Percentiles rank a stretch among this genome's conserved stretches.
Evolutionary conservation across 1,140 invertebrate genomes (phyloP).

Genomic region (Cydia fagiglandana): DNA sequence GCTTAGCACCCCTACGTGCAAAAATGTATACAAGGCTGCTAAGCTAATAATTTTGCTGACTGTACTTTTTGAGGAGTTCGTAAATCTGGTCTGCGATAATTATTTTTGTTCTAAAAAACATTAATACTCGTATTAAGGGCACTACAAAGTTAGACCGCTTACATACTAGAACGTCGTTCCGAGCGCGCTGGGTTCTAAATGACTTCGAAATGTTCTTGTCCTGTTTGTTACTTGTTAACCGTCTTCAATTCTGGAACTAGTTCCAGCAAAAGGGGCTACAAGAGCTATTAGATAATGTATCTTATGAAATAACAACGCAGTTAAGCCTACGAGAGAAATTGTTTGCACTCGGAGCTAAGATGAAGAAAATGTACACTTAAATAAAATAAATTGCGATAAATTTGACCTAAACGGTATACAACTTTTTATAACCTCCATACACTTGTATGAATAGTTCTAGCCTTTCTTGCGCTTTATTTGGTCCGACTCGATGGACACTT

Average conservation of each 20-base stretch:
- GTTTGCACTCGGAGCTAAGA: not conserved
- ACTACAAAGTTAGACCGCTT: constrained; percentile 20
- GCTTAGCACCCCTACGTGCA: too few relatives aligned
- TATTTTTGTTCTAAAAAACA: not conserved
- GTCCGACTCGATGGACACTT: constrained; percentile 1
- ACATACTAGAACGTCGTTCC: constrained; percentile 19
- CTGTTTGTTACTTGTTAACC: constrained; percentile 33
- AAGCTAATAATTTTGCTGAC: too few relatives aligned
- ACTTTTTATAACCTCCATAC: not conserved
- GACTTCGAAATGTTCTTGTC: constrained; percentile 33
- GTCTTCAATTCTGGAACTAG: constrained; percentile 41
- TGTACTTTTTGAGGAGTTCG: too few relatives aligned
- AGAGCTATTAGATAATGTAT: constrained; percentile 5
- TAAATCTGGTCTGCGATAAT: not conserved
- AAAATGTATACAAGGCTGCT: too few relatives aligned
- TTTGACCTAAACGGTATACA: not conserved
- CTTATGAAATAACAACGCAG: not conserved
- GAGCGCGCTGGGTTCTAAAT: constrained; percentile 22
- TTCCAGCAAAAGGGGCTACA: constrained; percentile 32
- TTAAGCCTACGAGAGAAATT: not conserved
- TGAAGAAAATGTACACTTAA: not conserved
- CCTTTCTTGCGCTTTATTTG: constrained; percentile 16
- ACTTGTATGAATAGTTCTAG: not conserved
- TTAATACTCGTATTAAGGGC: not conserved
- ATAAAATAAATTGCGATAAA: not conserved